These are phyloP conservation scores for Chloroceryle inda DNA, from an alignment of 2,797 vertebrate species.

Conservation along the genomic window DNA sequence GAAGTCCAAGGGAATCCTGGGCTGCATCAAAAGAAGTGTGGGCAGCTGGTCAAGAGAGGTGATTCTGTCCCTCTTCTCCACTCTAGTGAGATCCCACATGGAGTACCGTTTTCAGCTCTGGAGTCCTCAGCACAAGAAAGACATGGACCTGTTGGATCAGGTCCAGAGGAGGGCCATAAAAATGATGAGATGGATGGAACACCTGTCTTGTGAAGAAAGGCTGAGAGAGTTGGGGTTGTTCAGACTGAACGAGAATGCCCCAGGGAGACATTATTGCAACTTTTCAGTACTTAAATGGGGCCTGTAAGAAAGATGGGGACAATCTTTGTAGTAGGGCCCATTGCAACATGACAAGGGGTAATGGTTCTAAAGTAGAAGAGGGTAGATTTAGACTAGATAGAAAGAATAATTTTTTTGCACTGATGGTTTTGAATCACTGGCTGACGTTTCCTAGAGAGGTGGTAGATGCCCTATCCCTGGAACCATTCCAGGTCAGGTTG, in stretches of 20 bases:
- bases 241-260: background rate
- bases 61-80: background rate
- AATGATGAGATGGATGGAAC: background rate
- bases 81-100: background rate
- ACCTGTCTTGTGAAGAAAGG: background rate
- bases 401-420: background rate
- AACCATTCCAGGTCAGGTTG: background rate
- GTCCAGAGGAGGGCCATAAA: background rate
- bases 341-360: background rate
- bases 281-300: background rate
- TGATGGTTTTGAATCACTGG: background rate
- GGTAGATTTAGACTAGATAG: background rate
- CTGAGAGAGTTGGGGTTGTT: background rate
- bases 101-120: background rate
- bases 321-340: background rate
- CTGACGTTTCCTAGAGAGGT: background rate
- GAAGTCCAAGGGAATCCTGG: background rate
- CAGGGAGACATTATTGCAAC: background rate
- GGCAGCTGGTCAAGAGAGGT: background rate
- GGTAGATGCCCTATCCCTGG: background rate
- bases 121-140: background rate
- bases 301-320: background rate
- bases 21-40: background rate
- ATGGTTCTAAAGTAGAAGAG: background rate
- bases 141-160: too few species aligned